A percentile compares a stretch with the other conserved stretches of the same genome.
Evolutionary conservation across 2,113 vertebrate genomes (phyloP).

Genomic region (Eulemur macaco): DNA sequence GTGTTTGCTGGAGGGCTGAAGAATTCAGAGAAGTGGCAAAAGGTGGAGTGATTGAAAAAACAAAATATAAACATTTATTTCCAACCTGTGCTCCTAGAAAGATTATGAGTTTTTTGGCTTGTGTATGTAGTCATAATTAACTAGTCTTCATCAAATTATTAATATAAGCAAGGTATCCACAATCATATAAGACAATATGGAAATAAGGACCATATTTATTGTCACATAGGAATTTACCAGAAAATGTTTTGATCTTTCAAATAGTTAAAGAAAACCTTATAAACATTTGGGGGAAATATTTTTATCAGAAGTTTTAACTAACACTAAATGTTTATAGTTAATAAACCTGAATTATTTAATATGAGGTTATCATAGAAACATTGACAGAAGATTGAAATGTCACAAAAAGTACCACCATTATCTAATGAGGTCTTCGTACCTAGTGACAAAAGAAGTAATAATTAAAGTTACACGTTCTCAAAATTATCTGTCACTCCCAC

Average conservation of each 20-base stretch:
- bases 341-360: slow-evolving; percentile 40
- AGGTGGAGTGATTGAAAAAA: not conserved
- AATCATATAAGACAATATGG: not conserved
- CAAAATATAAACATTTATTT: not conserved
- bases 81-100: not conserved
- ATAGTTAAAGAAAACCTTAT: not conserved
- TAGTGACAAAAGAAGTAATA: slow-evolving; percentile 50
- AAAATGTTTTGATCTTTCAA: slow-evolving; percentile 7
- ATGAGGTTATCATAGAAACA: slow-evolving; percentile 38
- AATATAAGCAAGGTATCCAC: not conserved
- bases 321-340: not conserved
- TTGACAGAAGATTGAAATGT: slow-evolving; percentile 58
- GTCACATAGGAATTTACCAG: not conserved
- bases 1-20: not conserved
- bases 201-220: slow-evolving; percentile 7
- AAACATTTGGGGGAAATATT: not conserved
- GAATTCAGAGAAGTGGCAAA: not conserved
- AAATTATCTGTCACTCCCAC: slow-evolving; percentile 59
- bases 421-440: slow-evolving; percentile 10
- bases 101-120: not conserved
- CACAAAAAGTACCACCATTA: slow-evolving; percentile 37
- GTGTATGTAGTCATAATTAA: not conserved
- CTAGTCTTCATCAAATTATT: not conserved
- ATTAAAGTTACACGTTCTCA: slow-evolving; percentile 56
- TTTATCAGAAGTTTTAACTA: slow-evolving; percentile 3